Conservation (phyloP, 2,797 vertebrate genomes). For the Xerus rutilus region DNA sequence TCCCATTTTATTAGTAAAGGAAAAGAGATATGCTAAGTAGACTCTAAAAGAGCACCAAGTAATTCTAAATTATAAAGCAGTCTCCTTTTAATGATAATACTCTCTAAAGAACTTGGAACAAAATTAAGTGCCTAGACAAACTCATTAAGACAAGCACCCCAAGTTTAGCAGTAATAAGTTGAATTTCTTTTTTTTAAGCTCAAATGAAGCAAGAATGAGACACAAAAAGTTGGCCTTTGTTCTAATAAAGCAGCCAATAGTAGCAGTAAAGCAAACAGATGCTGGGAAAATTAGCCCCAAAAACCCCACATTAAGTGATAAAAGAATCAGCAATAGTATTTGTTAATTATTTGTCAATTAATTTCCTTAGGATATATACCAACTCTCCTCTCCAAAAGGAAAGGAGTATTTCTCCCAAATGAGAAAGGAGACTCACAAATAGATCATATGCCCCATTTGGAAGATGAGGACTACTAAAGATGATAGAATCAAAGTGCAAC, state of each 20-base stretch:
- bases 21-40: conserved; percentile 36
- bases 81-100: conserved; percentile 50
- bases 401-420: neutral
- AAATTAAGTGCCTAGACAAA: conserved; percentile 41
- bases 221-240: neutral
- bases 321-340: neutral
- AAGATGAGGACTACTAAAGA: neutral
- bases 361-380: neutral
- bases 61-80: conserved; percentile 40
- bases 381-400: neutral
- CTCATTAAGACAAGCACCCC: conserved; percentile 6
- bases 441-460: neutral
- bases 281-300: neutral
- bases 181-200: neutral
- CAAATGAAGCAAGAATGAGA: conserved; percentile 42
- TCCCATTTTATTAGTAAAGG: conserved; percentile 35
- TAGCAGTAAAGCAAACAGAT: neutral
- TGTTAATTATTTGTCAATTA: conserved; percentile 45
- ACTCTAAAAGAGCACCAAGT: conserved; percentile 1
- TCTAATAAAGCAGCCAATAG: conserved; percentile 24
- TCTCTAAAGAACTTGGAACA: conserved; percentile 35
- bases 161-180: neutral
- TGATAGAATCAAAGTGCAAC: neutral
- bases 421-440: conserved; percentile 43
- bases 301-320: neutral